Percentiles rank a stretch among this genome's conserved stretches.
Evolutionary conservation across 2,888 invertebrate species (phyloP).

Genomic region (Amorpha juglandis): DNA sequence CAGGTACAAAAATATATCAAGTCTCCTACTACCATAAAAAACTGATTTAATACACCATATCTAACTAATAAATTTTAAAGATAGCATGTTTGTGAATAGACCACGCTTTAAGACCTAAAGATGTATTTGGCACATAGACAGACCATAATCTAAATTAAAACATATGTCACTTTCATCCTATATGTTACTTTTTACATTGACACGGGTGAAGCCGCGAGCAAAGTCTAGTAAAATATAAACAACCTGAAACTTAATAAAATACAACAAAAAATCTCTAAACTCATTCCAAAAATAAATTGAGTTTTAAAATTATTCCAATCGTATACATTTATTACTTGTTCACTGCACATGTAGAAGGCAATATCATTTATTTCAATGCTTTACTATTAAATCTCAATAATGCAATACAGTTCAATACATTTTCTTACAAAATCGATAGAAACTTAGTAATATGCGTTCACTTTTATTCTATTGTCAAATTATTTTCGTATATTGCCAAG

Average conservation of each 20-base stretch:
- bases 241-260: background rate
- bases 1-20: too few relatives aligned
- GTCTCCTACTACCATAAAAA: too few relatives aligned
- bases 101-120: too few relatives aligned
- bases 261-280: background rate
- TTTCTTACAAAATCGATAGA: conserved; percentile 1
- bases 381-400: background rate
- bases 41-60: too few relatives aligned
- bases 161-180: too few relatives aligned
- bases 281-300: conserved; percentile 10
- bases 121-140: too few relatives aligned
- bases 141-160: too few relatives aligned
- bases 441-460: conserved; percentile 2
- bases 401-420: background rate
- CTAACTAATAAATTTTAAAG: too few relatives aligned
- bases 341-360: background rate
- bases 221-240: too few relatives aligned
- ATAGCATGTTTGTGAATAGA: too few relatives aligned
- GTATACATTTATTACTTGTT: conserved; percentile 15
- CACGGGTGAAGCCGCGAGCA: too few relatives aligned
- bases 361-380: background rate
- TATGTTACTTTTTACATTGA: too few relatives aligned
- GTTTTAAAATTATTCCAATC: conserved; percentile 15
- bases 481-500: background rate
- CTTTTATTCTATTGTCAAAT: background rate